Evolutionary conservation across 2,797 vertebrate species (phyloP), one percentile per base, ranked within the genome.

Genomic region (Anisognathus igniventris): DNA sequence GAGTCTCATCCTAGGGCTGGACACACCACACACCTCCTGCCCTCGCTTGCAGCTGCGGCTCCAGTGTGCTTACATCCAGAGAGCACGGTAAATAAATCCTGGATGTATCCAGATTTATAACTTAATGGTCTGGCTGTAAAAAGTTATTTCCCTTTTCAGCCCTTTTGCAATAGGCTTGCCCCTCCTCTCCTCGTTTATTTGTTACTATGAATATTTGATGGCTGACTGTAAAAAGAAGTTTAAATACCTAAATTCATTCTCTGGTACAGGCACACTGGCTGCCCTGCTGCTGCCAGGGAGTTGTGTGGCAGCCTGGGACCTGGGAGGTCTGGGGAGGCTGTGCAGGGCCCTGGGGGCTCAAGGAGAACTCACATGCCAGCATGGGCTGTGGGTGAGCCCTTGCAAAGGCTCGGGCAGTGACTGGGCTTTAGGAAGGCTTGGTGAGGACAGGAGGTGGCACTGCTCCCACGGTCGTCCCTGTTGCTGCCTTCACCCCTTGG

Each of bases 171-270:
- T 70, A 50, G 44, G 65, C 72, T 86, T 4, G 12, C 91, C 90
- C 87, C 64, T 94, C 88, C 81, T 90, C 60, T 92, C 39, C 68
- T 81, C 31, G 0, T 93, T 91, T 82, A 33, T 88, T 76, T 92
- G 71, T 84, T 93, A 86, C 73, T 92, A 73, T 88, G 60, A 93
- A 80, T 96, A 92, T 90, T 77, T 89, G 80, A 95, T 77, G 82
- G 65, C 39, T 92, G 75, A 76, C 73, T 92, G 72, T 94, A 90
- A 88, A 5, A 12, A 94, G 84, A 47, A 77, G 71, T 86, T 91
- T 93, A 95, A 97, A 97, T 96, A 95, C 86, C 71, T 82, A 56
- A 61, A 66, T 91, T 86, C 70, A 47, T 95, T 94, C 58, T 64
- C 72, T 8, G 5, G 25, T 88, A 71, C 50, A 75, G 51, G 47